phyloP scores from a whole-genome alignment of 2,797 vertebrate genomes.

The Acanthopagrus latus region DNA sequence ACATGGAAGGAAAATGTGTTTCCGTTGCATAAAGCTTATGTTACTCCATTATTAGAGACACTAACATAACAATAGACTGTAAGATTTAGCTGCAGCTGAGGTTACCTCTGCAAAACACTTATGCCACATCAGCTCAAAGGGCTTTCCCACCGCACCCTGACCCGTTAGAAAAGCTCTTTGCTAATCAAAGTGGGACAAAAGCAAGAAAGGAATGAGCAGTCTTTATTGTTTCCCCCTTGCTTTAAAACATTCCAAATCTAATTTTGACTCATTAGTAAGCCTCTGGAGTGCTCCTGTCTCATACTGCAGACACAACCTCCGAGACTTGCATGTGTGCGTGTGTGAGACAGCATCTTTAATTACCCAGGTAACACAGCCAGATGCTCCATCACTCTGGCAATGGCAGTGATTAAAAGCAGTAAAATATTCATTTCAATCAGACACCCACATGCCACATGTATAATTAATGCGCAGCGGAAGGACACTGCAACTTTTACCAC shows the following conservation, averaged over 20 bases:
- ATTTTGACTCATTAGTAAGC: conserved; percentile 76
- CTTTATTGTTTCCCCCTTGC: conserved; percentile 33
- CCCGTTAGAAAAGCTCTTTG: conserved; percentile 44
- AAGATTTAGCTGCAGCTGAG: background rate
- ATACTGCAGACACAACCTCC: conserved; percentile 68
- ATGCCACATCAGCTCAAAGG: conserved; percentile 7
- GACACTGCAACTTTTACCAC: conserved; percentile 71
- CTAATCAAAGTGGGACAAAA: conserved; percentile 46
- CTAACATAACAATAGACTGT: background rate
- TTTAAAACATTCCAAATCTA: conserved; percentile 73
- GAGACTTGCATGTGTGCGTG: conserved; percentile 52
- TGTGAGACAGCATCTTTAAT: conserved; percentile 80
- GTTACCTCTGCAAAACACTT: background rate
- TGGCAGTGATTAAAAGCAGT: conserved; percentile 84
- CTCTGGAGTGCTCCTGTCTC: conserved; percentile 65
- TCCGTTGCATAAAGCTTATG: background rate
- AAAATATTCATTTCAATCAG: conserved; percentile 86
- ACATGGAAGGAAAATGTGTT: too few relatives aligned
- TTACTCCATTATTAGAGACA: background rate
- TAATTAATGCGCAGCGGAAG: conserved; percentile 82
- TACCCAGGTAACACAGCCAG: conserved; percentile 84
- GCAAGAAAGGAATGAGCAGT: conserved; percentile 11
- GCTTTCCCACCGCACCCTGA: background rate
- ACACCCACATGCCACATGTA: conserved; percentile 83
- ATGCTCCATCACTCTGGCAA: conserved; percentile 82